phyloP scores from a whole-genome alignment of 2,888 invertebrate genomes.

The Shargacucullia verbasci region DNA sequence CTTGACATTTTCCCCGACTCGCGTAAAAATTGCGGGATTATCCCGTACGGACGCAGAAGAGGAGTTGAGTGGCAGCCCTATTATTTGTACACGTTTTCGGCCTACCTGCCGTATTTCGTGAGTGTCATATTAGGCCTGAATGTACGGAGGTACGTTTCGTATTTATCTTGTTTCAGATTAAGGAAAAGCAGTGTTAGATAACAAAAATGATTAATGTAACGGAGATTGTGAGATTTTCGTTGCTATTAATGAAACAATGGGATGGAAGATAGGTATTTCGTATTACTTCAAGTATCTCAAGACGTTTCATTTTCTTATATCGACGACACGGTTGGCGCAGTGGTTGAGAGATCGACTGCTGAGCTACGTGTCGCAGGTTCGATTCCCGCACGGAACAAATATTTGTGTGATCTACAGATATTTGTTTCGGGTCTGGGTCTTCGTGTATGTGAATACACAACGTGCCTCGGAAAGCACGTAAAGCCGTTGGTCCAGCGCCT shows the following conservation, averaged over 20 bases:
- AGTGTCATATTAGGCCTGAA: conserved; percentile 36
- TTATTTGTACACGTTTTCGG: conserved; percentile 57
- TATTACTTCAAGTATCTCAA: conserved; percentile 1
- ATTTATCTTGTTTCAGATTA: conserved; percentile 33
- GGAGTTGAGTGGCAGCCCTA: conserved; percentile 51
- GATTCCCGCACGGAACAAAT: conserved; percentile 4
- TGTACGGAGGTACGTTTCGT: conserved; percentile 13
- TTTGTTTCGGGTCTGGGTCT: too few relatives aligned
- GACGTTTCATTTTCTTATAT: conserved; percentile 7
- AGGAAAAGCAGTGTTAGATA: conserved; percentile 30
- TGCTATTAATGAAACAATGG: conserved; percentile 46
- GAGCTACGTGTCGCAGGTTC: too few relatives aligned
- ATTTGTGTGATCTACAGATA: too few relatives aligned
- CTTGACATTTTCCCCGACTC: conserved; percentile 55
- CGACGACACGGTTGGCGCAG: too few relatives aligned
- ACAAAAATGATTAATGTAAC: conserved; percentile 46
- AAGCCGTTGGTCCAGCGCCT: too few relatives aligned
- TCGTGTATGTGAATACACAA: too few relatives aligned
- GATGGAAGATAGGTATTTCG: conserved; percentile 5
- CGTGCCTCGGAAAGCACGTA: too few relatives aligned
- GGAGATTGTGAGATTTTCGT: conserved; percentile 38
- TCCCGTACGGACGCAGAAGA: conserved; percentile 29
- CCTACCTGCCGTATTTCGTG: conserved; percentile 23
- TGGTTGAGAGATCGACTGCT: too few relatives aligned
- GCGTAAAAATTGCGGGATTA: conserved; percentile 54